phyloP scores from a whole-genome alignment of 2,113 vertebrate genomes.

The Corythoichthys intestinalis region DNA sequence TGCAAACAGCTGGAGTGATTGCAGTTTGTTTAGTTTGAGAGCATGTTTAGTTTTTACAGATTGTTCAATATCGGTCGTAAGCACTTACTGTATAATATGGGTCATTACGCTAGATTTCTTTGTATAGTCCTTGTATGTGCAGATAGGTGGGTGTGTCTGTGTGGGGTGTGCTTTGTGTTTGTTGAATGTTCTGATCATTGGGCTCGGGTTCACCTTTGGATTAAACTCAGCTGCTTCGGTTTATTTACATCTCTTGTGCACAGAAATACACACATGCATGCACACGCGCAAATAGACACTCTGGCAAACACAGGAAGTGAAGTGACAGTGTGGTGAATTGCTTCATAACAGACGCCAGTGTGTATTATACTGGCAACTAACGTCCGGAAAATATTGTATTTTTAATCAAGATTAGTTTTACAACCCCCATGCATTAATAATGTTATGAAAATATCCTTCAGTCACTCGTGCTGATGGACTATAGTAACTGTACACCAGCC shows the following conservation, averaged over 20 bases:
- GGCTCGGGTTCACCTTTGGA: slow-evolving; percentile 31
- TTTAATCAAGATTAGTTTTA: background rate
- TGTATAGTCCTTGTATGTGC: slow-evolving; percentile 19
- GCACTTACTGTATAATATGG: too few species aligned
- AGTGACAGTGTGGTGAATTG: slow-evolving; percentile 44
- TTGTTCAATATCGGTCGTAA: background rate
- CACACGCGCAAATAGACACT: background rate
- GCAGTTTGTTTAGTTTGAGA: slow-evolving; percentile 15
- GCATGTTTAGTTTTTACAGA: background rate
- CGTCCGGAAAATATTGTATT: slow-evolving; percentile 3
- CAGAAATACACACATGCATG: slow-evolving; percentile 49
- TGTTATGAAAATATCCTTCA: background rate
- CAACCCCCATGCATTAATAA: background rate
- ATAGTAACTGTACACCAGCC: background rate
- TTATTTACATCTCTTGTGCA: slow-evolving; percentile 52
- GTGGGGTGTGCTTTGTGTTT: slow-evolving; percentile 30
- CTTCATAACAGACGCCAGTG: slow-evolving; percentile 26
- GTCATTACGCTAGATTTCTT: slow-evolving; percentile 10
- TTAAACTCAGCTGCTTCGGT: slow-evolving; percentile 49
- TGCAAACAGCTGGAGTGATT: slow-evolving; percentile 32
- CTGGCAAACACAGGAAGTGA: slow-evolving; percentile 38
- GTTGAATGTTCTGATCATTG: slow-evolving; percentile 34
- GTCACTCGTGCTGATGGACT: background rate
- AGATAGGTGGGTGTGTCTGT: slow-evolving; percentile 15
- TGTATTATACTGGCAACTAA: slow-evolving; percentile 18